These are phyloP conservation scores for Ruditapes philippinarum DNA, from an alignment of 1,140 invertebrate species.

Conservation along the genomic window DNA sequence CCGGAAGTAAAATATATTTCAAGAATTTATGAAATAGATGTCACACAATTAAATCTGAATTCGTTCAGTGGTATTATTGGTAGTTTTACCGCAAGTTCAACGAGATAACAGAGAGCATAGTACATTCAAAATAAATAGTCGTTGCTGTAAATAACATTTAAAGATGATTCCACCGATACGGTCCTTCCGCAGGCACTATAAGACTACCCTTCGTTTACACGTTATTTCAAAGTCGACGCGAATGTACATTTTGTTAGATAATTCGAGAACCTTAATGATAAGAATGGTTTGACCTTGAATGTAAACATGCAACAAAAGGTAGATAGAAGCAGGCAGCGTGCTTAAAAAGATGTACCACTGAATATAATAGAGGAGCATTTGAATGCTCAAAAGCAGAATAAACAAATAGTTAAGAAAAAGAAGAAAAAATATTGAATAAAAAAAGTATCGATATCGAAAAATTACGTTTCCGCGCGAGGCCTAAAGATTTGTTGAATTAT, in stretches of 20 bases:
- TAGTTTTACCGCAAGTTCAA: too few species aligned
- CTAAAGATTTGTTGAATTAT: conserved; percentile 29
- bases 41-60: neutral
- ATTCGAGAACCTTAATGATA: neutral
- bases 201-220: too few species aligned
- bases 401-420: neutral
- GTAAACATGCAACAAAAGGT: neutral
- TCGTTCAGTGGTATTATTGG: neutral
- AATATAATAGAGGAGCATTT: neutral
- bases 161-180: neutral
- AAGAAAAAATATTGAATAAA: neutral
- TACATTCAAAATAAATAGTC: too few species aligned
- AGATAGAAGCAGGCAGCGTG: neutral
- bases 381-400: neutral
- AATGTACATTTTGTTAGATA: too few species aligned
- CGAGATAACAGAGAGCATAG: too few species aligned
- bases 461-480: neutral
- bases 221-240: neutral
- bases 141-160: too few species aligned
- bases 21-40: neutral
- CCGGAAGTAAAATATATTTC: neutral
- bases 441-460: neutral
- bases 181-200: too few species aligned
- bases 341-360: neutral
- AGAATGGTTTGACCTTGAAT: neutral